phyloP scores from a whole-genome alignment of 64 coral and sea anemone genomes.

The Hydrozoanthus tunicans region DNA sequence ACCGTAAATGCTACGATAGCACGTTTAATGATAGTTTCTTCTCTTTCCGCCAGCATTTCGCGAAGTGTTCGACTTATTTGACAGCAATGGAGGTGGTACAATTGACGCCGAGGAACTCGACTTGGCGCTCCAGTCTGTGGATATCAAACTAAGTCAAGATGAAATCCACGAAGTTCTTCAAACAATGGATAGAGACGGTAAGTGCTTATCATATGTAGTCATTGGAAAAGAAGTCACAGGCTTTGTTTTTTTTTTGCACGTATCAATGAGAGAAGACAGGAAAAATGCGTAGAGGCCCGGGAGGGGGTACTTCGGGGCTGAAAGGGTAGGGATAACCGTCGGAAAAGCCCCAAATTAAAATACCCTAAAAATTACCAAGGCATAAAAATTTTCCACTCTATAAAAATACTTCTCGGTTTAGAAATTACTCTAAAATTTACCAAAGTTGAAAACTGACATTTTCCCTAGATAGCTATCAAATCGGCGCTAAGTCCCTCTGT shows the following conservation, averaged over 20 bases:
- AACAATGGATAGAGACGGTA: constrained; percentile 95
- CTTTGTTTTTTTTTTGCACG: neutral
- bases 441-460: too few species aligned
- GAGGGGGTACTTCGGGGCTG: too few species aligned
- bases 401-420: too few species aligned
- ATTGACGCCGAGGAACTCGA: constrained; percentile 96
- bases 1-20: neutral
- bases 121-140: constrained; percentile 90
- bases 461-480: too few species aligned
- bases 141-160: constrained; percentile 75
- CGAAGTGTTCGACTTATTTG: constrained; percentile 99
- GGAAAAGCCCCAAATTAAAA: too few species aligned
- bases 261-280: too few species aligned
- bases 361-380: too few species aligned
- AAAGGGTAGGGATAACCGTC: too few species aligned
- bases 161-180: constrained; percentile 81
- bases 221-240: neutral
- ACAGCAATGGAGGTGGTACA: constrained; percentile 96
- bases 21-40: neutral
- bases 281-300: too few species aligned
- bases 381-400: too few species aligned
- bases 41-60: constrained; percentile 72
- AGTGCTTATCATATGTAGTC: neutral
- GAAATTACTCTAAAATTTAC: too few species aligned
- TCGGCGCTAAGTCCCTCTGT: too few species aligned